Conservation (phyloP, 2,113 vertebrate genomes). For the Vidua chalybeata region DNA sequence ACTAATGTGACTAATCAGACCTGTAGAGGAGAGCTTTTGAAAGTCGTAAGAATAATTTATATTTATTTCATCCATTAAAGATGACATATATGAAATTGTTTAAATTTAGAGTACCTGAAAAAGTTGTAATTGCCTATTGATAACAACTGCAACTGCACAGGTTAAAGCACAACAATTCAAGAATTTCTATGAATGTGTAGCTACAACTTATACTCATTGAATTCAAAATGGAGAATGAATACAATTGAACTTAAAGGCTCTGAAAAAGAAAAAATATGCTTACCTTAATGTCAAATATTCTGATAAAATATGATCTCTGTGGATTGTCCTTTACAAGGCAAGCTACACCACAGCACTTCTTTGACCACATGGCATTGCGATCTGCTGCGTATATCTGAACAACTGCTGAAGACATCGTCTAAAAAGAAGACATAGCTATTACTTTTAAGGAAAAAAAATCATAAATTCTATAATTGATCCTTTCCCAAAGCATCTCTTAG, state of each 20-base stretch:
- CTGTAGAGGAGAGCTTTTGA: not conserved
- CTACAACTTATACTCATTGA: not conserved
- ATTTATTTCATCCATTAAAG: not conserved
- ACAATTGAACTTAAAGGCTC: not conserved
- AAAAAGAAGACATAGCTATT: slow-evolving; percentile 11
- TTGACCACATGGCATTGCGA: slow-evolving; percentile 87
- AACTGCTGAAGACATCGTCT: slow-evolving; percentile 94
- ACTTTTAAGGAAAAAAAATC: not conserved
- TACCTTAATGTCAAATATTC: slow-evolving; percentile 97
- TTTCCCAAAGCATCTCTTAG: not conserved
- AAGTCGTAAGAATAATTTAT: not conserved
- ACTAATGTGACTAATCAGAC: not conserved
- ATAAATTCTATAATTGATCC: not conserved
- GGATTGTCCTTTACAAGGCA: slow-evolving; percentile 99
- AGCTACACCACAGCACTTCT: slow-evolving; percentile 94
- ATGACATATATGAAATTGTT: not conserved
- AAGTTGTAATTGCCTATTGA: not conserved
- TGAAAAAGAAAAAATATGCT: slow-evolving; percentile 6
- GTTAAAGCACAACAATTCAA: not conserved
- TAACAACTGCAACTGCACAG: not conserved
- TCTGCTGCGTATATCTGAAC: slow-evolving; percentile 92
- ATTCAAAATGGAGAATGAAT: not conserved
- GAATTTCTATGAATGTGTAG: not conserved
- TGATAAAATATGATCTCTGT: slow-evolving; percentile 96
- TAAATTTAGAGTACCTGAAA: not conserved